phyloP scores from a whole-genome alignment of 2,888 invertebrate species.

The Spodoptera exigua region DNA sequence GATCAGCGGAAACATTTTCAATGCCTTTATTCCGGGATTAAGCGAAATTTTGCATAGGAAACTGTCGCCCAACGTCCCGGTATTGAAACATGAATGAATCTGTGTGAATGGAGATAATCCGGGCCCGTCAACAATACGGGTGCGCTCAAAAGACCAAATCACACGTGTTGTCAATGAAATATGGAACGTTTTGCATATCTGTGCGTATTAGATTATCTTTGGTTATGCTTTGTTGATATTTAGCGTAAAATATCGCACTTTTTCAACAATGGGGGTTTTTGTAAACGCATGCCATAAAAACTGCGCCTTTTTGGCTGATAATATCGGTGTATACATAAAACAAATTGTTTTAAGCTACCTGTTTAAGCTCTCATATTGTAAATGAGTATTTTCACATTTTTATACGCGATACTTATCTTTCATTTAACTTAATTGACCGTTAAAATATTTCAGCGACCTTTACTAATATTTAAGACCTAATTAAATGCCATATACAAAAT shows the following conservation, averaged over 20 bases:
- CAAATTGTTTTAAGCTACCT: no score
- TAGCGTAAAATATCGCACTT: constrained; percentile 49
- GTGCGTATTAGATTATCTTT: constrained; percentile 74
- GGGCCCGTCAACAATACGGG: constrained; percentile 73
- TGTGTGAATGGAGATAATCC: constrained; percentile 75
- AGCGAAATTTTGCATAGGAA: constrained; percentile 87
- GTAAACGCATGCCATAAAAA: constrained; percentile 1
- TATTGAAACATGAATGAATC: constrained; percentile 73
- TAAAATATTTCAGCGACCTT: no score
- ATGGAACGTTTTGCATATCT: constrained; percentile 76
- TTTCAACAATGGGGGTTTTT: constrained; percentile 32
- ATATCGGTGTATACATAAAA: no score
- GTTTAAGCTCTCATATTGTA: no score
- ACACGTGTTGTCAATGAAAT: constrained; percentile 83
- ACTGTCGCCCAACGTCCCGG: constrained; percentile 81
- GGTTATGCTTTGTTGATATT: constrained; percentile 58
- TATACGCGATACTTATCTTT: no score
- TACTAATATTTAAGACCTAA: no score
- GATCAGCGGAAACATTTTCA: constrained; percentile 82
- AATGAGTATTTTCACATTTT: no score
- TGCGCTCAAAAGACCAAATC: constrained; percentile 76
- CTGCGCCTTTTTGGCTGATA: no score
- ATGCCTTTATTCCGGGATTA: constrained; percentile 87
- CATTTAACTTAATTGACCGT: no score
- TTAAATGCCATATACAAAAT: no score